Base-by-base conservation (phyloP, 92 coral and sea anemone genomes). In the Phenganax marumi region DNA sequence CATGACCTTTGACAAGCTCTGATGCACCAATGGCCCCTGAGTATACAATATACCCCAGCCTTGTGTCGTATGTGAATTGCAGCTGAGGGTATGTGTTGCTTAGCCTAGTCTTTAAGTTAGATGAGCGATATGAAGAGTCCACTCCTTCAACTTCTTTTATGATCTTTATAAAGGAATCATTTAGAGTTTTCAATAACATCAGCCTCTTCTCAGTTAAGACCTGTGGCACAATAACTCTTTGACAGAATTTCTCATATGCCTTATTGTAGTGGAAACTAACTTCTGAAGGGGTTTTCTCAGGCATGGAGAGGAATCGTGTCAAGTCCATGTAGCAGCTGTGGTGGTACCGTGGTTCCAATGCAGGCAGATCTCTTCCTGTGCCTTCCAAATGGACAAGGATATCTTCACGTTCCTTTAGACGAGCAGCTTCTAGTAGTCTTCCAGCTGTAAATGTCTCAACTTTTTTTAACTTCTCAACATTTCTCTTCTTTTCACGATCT, bases 361-460 rank as follows among this genome's bases (percentile, higher is more conserved):
- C 76, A 71, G 76, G 76, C 33, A 71, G 48, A 71, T 71, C 76
- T 71, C 76, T 39, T 71, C 76, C 76, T 49, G 56, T 71, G 39
- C 76, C 76, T 71, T 71, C 76, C 54, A 71, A 71, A 51, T 71
- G 76, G 48, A 71, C 76, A 71, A 71, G 76, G 17, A 51, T 71
- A 71, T 71, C 76, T 17, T 71, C 53, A 3, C 76, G 3, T 71
- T 71, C 76, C n/a, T 71, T 71, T 0, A 71, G 56, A 49, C 53
- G 76, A 71, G 76, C 57, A n/a, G 76, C 76, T 71, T 71, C 76
- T 3, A 71, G 76, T 39, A 71, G 76, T 55, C 8, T 71, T 25
- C 76, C 76, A 71, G 76, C 76, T 71, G 76, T 47, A 16, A 71
- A 25, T 51, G 76, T 71, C 48, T 71, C 76, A 52, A 71, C 76